Evolutionary conservation across 2,797 vertebrate genomes (phyloP).

Genomic region (Schizothorax lantsangensis): DNA sequence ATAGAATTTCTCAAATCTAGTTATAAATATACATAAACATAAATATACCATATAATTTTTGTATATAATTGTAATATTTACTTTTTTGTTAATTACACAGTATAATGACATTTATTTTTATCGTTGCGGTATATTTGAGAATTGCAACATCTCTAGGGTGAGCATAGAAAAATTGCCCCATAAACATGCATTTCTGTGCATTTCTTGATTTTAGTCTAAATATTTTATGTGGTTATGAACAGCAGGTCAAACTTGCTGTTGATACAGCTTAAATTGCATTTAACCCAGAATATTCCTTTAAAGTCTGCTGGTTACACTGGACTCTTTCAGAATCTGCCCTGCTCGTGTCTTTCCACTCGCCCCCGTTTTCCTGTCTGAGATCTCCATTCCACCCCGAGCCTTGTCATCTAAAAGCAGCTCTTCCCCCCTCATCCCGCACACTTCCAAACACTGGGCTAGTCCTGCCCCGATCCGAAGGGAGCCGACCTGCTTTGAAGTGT

Average conservation of each 20-base stretch:
- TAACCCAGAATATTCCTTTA: conserved; percentile 18
- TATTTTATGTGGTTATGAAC: neutral
- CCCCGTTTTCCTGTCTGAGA: conserved; percentile 57
- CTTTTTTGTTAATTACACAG: too few relatives aligned
- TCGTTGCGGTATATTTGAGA: neutral
- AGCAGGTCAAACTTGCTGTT: neutral
- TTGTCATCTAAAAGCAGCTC: conserved; percentile 47
- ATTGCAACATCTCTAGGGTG: neutral
- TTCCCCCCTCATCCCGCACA: conserved; percentile 23
- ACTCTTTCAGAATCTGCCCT: conserved; percentile 19
- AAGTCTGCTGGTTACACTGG: conserved; percentile 24
- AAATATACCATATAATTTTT: neutral
- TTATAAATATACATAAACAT: neutral
- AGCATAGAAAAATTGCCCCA: neutral
- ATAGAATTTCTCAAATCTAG: neutral
- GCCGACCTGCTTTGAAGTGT: conserved; percentile 59
- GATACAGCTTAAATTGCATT: conserved; percentile 2
- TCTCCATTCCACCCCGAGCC: conserved; percentile 49
- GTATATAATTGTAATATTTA: neutral
- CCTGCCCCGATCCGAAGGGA: conserved; percentile 52
- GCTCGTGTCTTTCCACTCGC: conserved; percentile 18
- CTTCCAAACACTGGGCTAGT: conserved; percentile 39
- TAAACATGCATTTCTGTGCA: conserved; percentile 1
- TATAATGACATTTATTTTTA: neutral
- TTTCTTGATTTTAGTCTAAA: conserved; percentile 34